Conservation (phyloP, 2,888 invertebrate genomes). For the Heterodera filipjevi region DNA sequence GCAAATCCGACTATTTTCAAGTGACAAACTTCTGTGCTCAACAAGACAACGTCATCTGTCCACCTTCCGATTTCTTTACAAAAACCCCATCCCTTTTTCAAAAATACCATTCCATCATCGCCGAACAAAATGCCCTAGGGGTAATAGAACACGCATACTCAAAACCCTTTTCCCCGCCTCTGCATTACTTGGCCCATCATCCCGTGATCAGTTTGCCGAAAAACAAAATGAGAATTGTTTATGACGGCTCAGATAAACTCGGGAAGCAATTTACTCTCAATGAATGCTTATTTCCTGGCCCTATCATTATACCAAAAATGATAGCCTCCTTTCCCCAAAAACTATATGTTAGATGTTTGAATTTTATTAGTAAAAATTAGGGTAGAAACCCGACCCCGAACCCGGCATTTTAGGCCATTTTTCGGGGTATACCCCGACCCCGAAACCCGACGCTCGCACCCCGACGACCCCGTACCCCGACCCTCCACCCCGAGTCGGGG, state of each 20-base stretch:
- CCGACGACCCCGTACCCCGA: too few species aligned
- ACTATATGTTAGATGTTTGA: too few species aligned
- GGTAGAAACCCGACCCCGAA: too few species aligned
- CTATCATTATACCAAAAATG: constrained; percentile 38
- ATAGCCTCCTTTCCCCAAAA: constrained; percentile 36
- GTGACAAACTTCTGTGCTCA: neutral
- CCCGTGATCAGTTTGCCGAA: neutral
- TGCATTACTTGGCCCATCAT: constrained; percentile 17
- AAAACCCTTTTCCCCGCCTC: neutral
- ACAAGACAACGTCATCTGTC: neutral
- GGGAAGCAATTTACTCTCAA: constrained; percentile 28
- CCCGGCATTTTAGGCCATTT: too few species aligned
- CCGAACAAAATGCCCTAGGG: constrained; percentile 40
- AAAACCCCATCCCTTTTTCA: constrained; percentile 28
- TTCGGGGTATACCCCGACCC: too few species aligned
- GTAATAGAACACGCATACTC: constrained; percentile 35
- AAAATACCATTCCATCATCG: constrained; percentile 36
- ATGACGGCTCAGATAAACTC: neutral
- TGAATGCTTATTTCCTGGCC: constrained; percentile 39
- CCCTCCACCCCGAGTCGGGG: too few species aligned
- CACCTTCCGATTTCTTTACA: constrained; percentile 9
- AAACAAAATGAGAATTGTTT: constrained; percentile 4
- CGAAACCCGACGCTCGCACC: too few species aligned
- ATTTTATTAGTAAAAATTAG: too few species aligned
- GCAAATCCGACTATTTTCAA: neutral